phyloP scores from a whole-genome alignment of 2,797 vertebrate genomes.

The Oceanodroma leucorhoa region DNA sequence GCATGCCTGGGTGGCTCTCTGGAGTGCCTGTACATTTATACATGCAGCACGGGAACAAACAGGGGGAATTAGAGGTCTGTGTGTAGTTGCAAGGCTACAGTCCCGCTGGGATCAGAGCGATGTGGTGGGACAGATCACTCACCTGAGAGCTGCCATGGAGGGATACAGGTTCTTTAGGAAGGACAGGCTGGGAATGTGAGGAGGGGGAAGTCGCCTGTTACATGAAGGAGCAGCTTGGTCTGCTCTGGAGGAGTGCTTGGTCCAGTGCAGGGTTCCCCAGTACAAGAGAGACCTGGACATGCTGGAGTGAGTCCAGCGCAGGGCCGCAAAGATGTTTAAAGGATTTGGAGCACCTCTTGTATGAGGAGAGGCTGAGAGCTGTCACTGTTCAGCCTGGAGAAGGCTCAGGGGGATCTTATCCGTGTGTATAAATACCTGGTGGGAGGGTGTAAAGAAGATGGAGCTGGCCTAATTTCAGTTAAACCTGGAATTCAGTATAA shows the following conservation, averaged over 20 bases:
- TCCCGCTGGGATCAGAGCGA: background rate
- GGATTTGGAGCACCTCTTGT: background rate
- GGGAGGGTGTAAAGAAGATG: background rate
- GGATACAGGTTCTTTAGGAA: background rate
- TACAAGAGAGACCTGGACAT: background rate
- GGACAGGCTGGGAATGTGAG: background rate
- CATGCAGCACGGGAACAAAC: background rate
- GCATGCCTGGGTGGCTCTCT: background rate
- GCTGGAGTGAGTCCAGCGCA: background rate
- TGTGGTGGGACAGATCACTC: background rate
- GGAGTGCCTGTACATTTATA: background rate
- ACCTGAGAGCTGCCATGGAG: background rate
- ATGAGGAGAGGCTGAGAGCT: background rate
- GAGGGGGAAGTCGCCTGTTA: background rate
- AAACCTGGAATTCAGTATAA: background rate
- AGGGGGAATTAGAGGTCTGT: background rate
- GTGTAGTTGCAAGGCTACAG: background rate
- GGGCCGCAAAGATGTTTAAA: background rate
- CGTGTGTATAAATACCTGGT: background rate
- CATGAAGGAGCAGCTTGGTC: background rate
- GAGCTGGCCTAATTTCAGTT: background rate
- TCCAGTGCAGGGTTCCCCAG: background rate
- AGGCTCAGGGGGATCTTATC: background rate
- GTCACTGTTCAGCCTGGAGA: background rate
- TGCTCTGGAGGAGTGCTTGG: background rate